These are phyloP conservation scores for Tenrec ecaudatus DNA, from an alignment of 2,113 vertebrate species.

Conservation along the genomic window DNA sequence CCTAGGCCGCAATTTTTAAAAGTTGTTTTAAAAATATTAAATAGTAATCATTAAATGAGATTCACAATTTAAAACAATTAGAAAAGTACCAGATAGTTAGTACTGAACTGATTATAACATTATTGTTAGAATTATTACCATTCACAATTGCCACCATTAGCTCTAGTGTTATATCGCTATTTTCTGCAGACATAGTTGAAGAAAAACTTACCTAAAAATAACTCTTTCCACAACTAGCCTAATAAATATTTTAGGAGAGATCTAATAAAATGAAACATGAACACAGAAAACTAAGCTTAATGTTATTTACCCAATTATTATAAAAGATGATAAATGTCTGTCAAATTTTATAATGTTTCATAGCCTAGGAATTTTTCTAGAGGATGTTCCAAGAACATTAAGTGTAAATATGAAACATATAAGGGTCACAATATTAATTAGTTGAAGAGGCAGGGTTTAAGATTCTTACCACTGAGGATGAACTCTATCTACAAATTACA, in stretches of 20 bases:
- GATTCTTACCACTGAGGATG: conserved; percentile 14
- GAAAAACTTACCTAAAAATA: background rate
- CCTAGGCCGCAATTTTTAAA: too few relatives aligned
- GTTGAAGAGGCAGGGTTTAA: background rate
- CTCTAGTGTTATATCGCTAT: background rate
- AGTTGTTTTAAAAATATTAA: background rate
- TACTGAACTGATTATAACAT: background rate
- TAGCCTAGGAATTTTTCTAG: conserved; percentile 8
- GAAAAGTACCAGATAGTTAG: background rate
- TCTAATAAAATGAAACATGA: too few relatives aligned
- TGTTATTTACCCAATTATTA: background rate
- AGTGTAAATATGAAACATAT: conserved; percentile 56
- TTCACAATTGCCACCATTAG: background rate
- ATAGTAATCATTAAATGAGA: background rate
- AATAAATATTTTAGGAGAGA: too few relatives aligned
- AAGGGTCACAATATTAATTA: background rate
- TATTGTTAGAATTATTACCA: background rate
- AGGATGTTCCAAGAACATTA: conserved; percentile 30
- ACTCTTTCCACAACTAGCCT: too few relatives aligned
- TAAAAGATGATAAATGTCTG: background rate
- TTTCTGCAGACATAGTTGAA: background rate
- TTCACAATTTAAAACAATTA: background rate
- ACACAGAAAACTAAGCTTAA: background rate
- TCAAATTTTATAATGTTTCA: background rate
- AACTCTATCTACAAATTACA: conserved; percentile 34